A percentile compares a stretch with the other conserved stretches of the same genome.
These are phyloP conservation scores for Drosophila barbarae DNA, from an alignment of 2,888 invertebrate species.

Conservation along the genomic window DNA sequence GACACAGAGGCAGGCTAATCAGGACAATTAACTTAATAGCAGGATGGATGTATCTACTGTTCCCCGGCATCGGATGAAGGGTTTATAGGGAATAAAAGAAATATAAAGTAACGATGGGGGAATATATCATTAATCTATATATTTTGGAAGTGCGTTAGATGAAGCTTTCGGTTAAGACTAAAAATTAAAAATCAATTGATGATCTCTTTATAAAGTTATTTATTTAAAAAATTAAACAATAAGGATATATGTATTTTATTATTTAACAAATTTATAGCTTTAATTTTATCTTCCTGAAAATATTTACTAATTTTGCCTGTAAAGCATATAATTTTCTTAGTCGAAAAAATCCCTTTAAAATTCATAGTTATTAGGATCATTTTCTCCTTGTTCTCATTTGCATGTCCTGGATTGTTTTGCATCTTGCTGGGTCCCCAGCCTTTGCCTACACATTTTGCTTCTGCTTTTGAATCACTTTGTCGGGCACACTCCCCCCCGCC, in stretches of 20 bases:
- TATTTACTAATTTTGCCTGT: neutral
- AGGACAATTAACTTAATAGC: constrained; percentile 43
- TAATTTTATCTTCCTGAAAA: neutral
- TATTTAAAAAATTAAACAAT: neutral
- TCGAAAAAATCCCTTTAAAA: neutral
- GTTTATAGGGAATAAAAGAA: neutral
- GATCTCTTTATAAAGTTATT: neutral
- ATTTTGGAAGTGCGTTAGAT: too few relatives aligned
- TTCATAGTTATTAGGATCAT: neutral
- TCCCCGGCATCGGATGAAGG: neutral
- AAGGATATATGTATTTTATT: neutral
- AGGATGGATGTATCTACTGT: constrained; percentile 10
- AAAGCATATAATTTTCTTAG: neutral
- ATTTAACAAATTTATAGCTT: neutral
- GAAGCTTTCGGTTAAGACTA: too few relatives aligned
- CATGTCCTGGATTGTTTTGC: constrained; percentile 1
- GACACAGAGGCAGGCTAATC: constrained; percentile 33
- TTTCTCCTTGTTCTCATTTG: neutral
- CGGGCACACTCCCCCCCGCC: neutral
- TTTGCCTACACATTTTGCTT: neutral
- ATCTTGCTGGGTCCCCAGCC: neutral
- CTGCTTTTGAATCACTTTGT: constrained; percentile 10
- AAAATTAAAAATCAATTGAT: too few relatives aligned
- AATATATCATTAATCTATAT: neutral
- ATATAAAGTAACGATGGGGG: neutral